Percentiles rank a stretch among this genome's conserved stretches.
Conservation (phyloP, 2,888 invertebrate species). For the Sabellastarte sp. region DNA sequence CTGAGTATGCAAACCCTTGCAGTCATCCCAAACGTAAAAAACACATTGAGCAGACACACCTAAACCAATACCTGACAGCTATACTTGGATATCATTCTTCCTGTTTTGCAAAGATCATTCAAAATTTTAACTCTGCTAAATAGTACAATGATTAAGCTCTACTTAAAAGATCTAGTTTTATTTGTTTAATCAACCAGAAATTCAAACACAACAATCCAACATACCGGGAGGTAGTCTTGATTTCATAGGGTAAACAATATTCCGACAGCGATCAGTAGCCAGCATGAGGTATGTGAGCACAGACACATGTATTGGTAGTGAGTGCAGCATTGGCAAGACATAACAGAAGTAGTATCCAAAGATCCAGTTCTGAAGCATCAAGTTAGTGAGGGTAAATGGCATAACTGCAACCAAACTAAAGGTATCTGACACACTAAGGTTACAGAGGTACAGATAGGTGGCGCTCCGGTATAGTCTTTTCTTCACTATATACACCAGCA, state of each 20-base stretch:
- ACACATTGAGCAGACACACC: too few species aligned
- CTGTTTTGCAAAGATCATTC: too few species aligned
- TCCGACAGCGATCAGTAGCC: conserved; percentile 70
- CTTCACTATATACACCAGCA: conserved; percentile 61
- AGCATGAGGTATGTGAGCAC: conserved; percentile 71
- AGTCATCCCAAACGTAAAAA: too few species aligned
- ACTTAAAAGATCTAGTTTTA: too few species aligned
- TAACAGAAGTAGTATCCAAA: conserved; percentile 73
- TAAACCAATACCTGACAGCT: too few species aligned
- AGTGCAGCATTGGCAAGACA: conserved; percentile 74
- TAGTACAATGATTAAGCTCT: too few species aligned
- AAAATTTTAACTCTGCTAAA: too few species aligned
- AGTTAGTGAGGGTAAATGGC: conserved; percentile 70
- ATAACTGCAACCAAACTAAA: conserved; percentile 70
- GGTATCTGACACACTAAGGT: conserved; percentile 69
- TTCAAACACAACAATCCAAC: too few species aligned
- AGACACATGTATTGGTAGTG: conserved; percentile 71
- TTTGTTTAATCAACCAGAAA: too few species aligned
- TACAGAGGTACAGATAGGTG: conserved; percentile 69
- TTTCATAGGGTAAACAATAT: conserved; percentile 68
- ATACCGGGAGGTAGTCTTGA: conserved; percentile 64
- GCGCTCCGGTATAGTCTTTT: conserved; percentile 67
- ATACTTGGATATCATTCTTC: too few species aligned
- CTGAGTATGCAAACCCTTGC: too few species aligned
- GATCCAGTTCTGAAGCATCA: conserved; percentile 72